A percentile compares a stretch with the other conserved stretches of the same genome.
Conservation (phyloP, 2,113 vertebrate genomes). For the Paralichthys olivaceus region DNA sequence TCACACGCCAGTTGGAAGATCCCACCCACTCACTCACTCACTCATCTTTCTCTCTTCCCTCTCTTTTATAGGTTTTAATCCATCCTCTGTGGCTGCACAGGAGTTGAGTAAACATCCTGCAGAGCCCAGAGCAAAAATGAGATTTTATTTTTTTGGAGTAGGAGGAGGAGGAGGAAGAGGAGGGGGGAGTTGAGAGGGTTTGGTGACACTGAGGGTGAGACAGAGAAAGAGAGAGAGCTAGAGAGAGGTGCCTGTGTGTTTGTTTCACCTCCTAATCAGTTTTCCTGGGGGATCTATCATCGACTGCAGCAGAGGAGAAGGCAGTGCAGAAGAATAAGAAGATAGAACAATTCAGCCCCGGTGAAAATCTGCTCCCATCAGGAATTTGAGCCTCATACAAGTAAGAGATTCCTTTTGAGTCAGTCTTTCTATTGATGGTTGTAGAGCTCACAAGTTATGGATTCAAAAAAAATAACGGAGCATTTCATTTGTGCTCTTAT, state of each 20-base stretch:
- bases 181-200: conserved; percentile 44
- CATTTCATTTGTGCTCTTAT: conserved; percentile 6
- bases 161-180: conserved; percentile 14
- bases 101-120: conserved; percentile 67
- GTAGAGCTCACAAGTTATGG: conserved; percentile 6
- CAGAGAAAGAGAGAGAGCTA: conserved; percentile 48
- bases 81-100: conserved; percentile 43
- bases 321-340: conserved; percentile 42
- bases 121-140: conserved; percentile 61
- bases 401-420: conserved; percentile 60
- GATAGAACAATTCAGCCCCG: conserved; percentile 9
- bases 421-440: conserved; percentile 3
- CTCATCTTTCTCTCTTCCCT: neutral
- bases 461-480: neutral
- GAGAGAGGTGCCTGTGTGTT: conserved; percentile 61
- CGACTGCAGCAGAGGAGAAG: conserved; percentile 65
- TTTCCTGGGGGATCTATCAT: conserved; percentile 71
- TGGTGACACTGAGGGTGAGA: conserved; percentile 61
- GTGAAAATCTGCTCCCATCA: conserved; percentile 36
- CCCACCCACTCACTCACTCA: neutral
- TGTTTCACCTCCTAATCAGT: conserved; percentile 78
- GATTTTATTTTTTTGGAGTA: conserved; percentile 12
- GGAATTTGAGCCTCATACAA: conserved; percentile 51
- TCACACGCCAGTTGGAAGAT: conserved; percentile 29
- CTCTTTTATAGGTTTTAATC: conserved; percentile 31